These are phyloP conservation scores for Bicyclus anynana DNA, from an alignment of 1,140 invertebrate genomes.

Conservation along the genomic window DNA sequence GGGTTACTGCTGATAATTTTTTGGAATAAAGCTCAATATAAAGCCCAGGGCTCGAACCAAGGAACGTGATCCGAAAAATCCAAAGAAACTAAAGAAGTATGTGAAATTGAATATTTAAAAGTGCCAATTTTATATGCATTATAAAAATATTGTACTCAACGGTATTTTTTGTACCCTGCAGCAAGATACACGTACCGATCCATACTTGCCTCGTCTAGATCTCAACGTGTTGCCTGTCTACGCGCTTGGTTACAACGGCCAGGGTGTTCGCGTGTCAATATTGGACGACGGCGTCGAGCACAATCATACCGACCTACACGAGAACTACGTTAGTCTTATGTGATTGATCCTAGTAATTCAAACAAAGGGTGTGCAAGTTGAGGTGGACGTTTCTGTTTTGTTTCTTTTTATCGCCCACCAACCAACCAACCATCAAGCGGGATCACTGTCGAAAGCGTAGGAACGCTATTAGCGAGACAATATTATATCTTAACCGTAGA, in stretches of 20 bases:
- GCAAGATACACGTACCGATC: slow-evolving; percentile 81
- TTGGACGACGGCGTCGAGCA: slow-evolving; percentile 93
- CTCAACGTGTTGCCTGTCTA: slow-evolving; percentile 89
- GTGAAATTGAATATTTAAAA: too few relatives aligned
- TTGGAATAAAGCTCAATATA: too few relatives aligned
- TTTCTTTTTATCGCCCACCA: neutral
- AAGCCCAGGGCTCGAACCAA: too few relatives aligned
- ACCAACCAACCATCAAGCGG: neutral
- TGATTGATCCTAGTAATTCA: slow-evolving; percentile 40
- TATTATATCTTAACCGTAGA: too few relatives aligned
- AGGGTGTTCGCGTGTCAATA: slow-evolving; percentile 87
- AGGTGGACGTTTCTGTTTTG: slow-evolving; percentile 1
- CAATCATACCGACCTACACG: slow-evolving; percentile 86
- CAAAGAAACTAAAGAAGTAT: too few relatives aligned
- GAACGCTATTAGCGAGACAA: too few relatives aligned
- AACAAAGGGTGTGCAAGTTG: slow-evolving; percentile 33
- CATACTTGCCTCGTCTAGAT: slow-evolving; percentile 82
- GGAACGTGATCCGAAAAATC: too few relatives aligned
- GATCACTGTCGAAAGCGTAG: too few relatives aligned
- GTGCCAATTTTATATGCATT: too few relatives aligned
- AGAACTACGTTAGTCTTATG: slow-evolving; percentile 86
- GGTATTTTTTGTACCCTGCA: slow-evolving; percentile 58
- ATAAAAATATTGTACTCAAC: neutral
- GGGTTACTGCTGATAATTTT: too few relatives aligned
- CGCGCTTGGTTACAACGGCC: slow-evolving; percentile 86